These are phyloP conservation scores for Stylophora pistillata DNA, from an alignment of 64 coral and sea anemone species.

Conservation along the genomic window DNA sequence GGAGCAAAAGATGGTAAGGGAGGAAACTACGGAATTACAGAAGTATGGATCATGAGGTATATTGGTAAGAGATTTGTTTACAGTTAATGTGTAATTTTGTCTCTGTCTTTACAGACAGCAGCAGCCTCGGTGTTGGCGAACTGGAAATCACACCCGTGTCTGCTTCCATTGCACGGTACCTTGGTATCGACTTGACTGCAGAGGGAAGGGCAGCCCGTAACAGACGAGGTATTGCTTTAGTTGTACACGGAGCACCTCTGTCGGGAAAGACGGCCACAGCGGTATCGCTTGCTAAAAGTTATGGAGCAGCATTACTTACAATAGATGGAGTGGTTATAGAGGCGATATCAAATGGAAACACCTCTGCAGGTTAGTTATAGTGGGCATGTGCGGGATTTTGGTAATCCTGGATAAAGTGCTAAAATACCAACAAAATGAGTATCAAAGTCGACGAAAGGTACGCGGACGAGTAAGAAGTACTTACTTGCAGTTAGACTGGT, in stretches of 20 bases:
- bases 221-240: constrained; percentile 85
- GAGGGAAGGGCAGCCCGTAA: constrained; percentile 97
- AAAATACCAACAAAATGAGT: too few species aligned
- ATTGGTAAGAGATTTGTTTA: background rate
- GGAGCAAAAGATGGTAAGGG: constrained; percentile 29
- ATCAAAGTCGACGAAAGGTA: too few species aligned
- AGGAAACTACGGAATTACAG: background rate
- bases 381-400: too few species aligned
- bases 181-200: constrained; percentile 94
- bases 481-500: too few species aligned
- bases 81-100: background rate
- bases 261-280: constrained; percentile 94
- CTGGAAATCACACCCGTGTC: constrained; percentile 98
- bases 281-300: constrained; percentile 79
- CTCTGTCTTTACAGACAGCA: constrained; percentile 13
- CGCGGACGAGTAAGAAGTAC: too few species aligned
- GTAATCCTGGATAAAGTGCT: too few species aligned
- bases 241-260: constrained; percentile 82
- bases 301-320: constrained; percentile 77
- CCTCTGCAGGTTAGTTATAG: constrained; percentile 70
- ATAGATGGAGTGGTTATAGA: constrained; percentile 92
- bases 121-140: constrained; percentile 84
- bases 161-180: constrained; percentile 94
- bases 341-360: constrained; percentile 76
- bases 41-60: background rate